Evolutionary conservation across 1,140 invertebrate species (phyloP).

Genomic region (Dendroctonus valens): DNA sequence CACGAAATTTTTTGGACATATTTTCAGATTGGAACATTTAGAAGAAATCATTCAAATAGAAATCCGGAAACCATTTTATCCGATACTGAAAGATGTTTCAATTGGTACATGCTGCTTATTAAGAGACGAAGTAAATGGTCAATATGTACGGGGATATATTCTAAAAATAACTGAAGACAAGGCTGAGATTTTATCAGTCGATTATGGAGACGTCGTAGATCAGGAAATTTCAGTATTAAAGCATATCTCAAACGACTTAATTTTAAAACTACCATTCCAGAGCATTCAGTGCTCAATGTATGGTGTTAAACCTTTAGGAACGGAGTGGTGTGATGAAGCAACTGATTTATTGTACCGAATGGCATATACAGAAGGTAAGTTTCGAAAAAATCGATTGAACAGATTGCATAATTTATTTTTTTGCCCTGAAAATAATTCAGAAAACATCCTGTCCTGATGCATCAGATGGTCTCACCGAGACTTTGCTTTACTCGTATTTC

Average conservation of each 20-base stretch:
- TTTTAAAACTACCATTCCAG: conserved; percentile 41
- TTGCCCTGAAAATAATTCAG: too few relatives aligned
- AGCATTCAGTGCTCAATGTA: conserved; percentile 41
- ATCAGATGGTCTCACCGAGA: not conserved
- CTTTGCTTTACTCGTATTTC: not conserved
- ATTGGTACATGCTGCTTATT: conserved; percentile 37
- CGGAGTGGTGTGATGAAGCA: conserved; percentile 37
- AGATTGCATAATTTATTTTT: not conserved
- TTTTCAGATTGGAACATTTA: conserved; percentile 38
- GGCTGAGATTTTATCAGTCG: conserved; percentile 36
- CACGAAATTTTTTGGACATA: not conserved
- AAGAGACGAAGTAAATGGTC: conserved; percentile 27
- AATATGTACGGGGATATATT: conserved; percentile 32
- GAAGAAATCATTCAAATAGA: conserved; percentile 38
- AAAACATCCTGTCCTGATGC: not conserved
- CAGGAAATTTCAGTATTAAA: conserved; percentile 27
- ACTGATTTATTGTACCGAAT: conserved; percentile 41
- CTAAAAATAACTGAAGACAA: conserved; percentile 23
- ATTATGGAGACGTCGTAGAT: conserved; percentile 38
- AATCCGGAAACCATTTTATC: conserved; percentile 36
- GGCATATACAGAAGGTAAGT: conserved; percentile 32
- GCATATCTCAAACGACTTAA: conserved; percentile 30
- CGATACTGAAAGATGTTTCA: conserved; percentile 17
- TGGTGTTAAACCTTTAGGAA: conserved; percentile 33
- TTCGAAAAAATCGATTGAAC: not conserved